Evolutionary conservation across 2,113 vertebrate genomes (phyloP).

Genomic region (Illadopsis cleaveri): DNA sequence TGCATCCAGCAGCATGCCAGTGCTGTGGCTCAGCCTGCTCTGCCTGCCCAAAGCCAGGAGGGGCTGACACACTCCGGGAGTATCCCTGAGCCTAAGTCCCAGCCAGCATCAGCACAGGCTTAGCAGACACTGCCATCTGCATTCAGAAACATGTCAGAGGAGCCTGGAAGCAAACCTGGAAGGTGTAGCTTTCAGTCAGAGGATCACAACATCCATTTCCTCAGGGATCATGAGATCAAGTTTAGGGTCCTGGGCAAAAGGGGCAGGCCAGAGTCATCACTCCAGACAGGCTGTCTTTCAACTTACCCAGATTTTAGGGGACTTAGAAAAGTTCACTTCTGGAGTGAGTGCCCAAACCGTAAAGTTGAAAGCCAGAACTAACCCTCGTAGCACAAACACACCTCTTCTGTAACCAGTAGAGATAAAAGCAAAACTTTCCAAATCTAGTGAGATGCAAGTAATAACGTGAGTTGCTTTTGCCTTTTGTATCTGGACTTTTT

Average conservation of each 20-base stretch:
- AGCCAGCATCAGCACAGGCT: background rate
- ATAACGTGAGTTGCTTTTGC: background rate
- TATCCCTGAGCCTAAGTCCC: background rate
- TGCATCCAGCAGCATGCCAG: background rate
- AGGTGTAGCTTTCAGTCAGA: background rate
- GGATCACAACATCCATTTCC: background rate
- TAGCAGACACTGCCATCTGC: slow-evolving; percentile 57
- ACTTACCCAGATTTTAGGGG: background rate
- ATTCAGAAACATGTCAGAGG: slow-evolving; percentile 48
- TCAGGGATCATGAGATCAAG: background rate
- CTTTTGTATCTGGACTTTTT: background rate
- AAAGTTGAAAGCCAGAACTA: background rate
- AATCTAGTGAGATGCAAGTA: background rate
- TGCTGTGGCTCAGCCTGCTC: background rate
- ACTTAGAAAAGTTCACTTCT: background rate
- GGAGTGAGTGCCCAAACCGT: background rate
- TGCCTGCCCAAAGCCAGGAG: background rate
- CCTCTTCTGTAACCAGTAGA: background rate
- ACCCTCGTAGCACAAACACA: fast-evolving
- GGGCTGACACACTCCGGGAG: background rate
- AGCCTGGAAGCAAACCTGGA: background rate
- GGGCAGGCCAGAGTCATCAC: background rate
- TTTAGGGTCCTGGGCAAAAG: background rate
- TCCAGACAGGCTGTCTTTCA: background rate
- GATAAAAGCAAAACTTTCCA: background rate